A percentile compares a stretch with the other conserved stretches of the same genome.
phyloP scores from a whole-genome alignment of 92 coral and sea anemone genomes.

The Meandrina meandrites region DNA sequence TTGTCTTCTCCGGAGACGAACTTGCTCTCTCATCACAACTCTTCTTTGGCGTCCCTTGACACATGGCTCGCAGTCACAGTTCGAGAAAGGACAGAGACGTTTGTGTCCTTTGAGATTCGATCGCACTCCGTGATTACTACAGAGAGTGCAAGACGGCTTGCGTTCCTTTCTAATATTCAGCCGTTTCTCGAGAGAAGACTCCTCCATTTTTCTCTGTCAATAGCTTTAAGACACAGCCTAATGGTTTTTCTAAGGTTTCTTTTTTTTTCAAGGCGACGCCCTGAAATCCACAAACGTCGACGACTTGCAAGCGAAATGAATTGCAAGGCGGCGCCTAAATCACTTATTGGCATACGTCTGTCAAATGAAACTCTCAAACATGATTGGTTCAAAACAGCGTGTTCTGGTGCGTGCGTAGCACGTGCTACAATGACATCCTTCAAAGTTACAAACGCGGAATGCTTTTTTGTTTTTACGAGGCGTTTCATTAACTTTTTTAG shows the following conservation, averaged over 20 bases:
- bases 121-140: conserved; percentile 73
- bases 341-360: conserved; percentile 44
- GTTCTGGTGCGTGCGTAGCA: neutral
- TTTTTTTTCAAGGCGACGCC: conserved; percentile 1
- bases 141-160: conserved; percentile 72
- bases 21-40: conserved; percentile 79
- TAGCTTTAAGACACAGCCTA: neutral
- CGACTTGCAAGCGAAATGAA: neutral
- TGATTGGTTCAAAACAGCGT: conserved; percentile 32
- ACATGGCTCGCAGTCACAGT: conserved; percentile 68
- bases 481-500: too few species aligned
- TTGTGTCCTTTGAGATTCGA: conserved; percentile 76
- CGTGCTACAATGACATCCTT: neutral
- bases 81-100: conserved; percentile 57
- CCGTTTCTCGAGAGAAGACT: conserved; percentile 19
- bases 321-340: neutral
- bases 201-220: conserved; percentile 22
- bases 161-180: conserved; percentile 23
- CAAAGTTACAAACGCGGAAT: neutral
- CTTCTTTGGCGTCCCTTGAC: conserved; percentile 66
- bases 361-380: conserved; percentile 16
- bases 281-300: neutral
- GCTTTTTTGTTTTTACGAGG: too few species aligned
- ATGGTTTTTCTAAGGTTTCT: neutral
- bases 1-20: conserved; percentile 77